Conservation (phyloP, 2,113 vertebrate genomes). For the Mastomys coucha region DNA sequence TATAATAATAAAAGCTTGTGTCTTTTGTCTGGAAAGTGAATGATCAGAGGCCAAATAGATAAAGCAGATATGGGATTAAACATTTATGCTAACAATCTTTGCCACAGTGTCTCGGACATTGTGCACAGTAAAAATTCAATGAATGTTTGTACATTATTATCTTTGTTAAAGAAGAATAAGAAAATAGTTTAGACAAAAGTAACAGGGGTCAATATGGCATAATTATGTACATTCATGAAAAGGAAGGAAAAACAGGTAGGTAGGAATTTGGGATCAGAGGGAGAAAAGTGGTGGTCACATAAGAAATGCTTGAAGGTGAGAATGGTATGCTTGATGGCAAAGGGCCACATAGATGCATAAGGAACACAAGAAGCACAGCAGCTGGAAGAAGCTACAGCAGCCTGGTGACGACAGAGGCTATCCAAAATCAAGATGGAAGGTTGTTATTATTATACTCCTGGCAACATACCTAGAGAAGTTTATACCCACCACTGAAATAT, state of each 20-base stretch:
- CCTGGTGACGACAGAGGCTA: background rate
- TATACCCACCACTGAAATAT: background rate
- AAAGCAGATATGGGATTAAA: too few relatives aligned
- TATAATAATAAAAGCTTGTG: too few relatives aligned
- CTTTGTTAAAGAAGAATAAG: background rate
- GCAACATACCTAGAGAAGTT: background rate
- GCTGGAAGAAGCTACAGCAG: background rate
- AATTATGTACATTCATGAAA: background rate
- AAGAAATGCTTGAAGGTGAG: background rate
- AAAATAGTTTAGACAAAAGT: background rate
- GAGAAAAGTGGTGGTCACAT: background rate
- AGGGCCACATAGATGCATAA: background rate
- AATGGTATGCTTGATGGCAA: background rate
- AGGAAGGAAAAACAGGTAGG: background rate
- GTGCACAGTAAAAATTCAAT: background rate
- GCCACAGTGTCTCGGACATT: background rate
- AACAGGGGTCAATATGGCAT: background rate
- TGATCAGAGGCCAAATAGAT: too few relatives aligned
- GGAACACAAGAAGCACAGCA: background rate
- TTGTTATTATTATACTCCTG: too few relatives aligned
- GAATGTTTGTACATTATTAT: constrained; percentile 3
- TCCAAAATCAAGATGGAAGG: background rate
- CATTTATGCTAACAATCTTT: background rate
- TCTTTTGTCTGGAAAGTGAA: too few relatives aligned
- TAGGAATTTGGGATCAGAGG: background rate